Evolutionary conservation across 2,113 vertebrate species (phyloP), one percentile per base, ranked within the genome.

Genomic region (Vombatus ursinus): DNA sequence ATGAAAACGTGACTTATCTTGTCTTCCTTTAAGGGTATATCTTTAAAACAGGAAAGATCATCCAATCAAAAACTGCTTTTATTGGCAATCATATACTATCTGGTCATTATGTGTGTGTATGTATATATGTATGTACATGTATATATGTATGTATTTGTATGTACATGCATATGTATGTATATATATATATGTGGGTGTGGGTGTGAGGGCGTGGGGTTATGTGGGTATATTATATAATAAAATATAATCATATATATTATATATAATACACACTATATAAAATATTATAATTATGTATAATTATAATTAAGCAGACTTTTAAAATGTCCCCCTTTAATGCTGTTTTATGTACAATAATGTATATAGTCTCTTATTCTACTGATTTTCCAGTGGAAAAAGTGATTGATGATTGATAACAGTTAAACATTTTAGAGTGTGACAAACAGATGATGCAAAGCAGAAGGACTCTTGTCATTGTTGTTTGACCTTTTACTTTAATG

Each of bases 401-500:
- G 94, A 97, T 54, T n/a, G 89, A 94, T 95, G 91, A 90, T 92
- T 54, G 50, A 54, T 90, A 91, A 90, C 95, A 93, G 57, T 0
- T 90, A 23, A 95, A 97, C 95, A 95, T 96, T 3, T 2, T 22
- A 93, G 50, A n/a, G 90, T 47, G 48, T 95, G 93, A 96, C 93
- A 97, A 93, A 91, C 8, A 31, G 37, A 22, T 91, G 77, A 94
- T 95, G 91, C 92, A 92, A 97, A 95, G 93, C 92, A 50, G 92
- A 93, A 97, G 52, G 68, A 90, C 91, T 92, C 93, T 91, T 94
- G 92, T 95, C 91, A 94, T 96, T 68, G 49, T 92, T 25, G 37
- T 48, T 93, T 97, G 91, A 95, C 91, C 89, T 97, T 44, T 94
- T 94, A 89, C 48, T 92, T 95, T 90, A 93, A 91, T 50, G 8